A percentile compares a stretch with the other conserved stretches of the same genome.
These are phyloP conservation scores for Acanthornis magna DNA, from an alignment of 2,797 vertebrate species.

Conservation along the genomic window DNA sequence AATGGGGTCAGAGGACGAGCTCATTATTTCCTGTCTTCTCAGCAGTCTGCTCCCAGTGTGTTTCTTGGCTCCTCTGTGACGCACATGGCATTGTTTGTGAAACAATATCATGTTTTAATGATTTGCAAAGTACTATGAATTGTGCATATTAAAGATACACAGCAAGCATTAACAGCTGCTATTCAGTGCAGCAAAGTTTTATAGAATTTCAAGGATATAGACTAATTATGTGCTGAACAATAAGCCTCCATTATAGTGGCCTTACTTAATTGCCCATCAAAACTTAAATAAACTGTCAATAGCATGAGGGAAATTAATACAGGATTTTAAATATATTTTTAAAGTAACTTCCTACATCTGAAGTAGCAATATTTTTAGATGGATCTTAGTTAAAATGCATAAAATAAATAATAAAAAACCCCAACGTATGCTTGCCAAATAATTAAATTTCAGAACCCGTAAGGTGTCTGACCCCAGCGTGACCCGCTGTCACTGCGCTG, in stretches of 20 bases:
- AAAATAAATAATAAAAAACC: background rate
- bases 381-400: background rate
- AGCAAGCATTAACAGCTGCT: background rate
- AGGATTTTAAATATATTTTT: background rate
- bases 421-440: background rate
- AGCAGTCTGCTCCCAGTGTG: background rate
- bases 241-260: background rate
- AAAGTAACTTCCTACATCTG: background rate
- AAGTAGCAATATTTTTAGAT: background rate
- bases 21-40: slow-evolving; percentile 4
- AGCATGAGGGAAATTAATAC: background rate
- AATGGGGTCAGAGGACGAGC: background rate
- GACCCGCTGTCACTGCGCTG: background rate
- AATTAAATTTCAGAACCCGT: background rate
- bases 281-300: background rate
- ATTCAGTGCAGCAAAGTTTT: background rate
- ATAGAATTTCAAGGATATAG: background rate
- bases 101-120: background rate
- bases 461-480: too few species aligned
- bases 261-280: background rate
- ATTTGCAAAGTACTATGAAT: background rate
- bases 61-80: background rate
- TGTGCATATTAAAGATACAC: background rate
- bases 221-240: background rate
- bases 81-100: slow-evolving; percentile 10